Base-by-base conservation (phyloP, 2,797 vertebrate genomes). In the Channallabes apus region DNA sequence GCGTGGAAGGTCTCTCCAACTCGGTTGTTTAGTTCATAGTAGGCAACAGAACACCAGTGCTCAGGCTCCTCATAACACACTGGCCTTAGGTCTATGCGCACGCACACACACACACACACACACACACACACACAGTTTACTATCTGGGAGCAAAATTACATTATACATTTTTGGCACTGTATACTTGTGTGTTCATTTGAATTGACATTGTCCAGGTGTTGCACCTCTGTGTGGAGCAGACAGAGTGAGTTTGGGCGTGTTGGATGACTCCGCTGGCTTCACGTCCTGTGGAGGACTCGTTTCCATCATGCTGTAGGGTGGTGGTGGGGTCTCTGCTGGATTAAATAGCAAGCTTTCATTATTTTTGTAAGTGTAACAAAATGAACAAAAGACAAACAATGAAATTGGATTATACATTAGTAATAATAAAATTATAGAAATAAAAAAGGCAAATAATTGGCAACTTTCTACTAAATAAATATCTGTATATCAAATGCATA, bases 1-100 rank as follows among this genome's bases (percentile, higher is more conserved):
- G 98, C 97, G 78, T 99, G 97, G 93, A 99, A 99, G 0, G 97
- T 98, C 92, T 99, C 98, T 0, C 98, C 98, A 3, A 99, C 97
- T 0, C 98, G 93, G 91, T 97, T 98, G 94, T 98, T 99, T 84
- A 99, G 96, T 92, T 99, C 98, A 56, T 99, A 99, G 93, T 99
- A 99, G 4, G 97, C 98, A 9, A 99, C 95, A 0, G 98, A 99
- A 88, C 98, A 99, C 98, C 98, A 99, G 38, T 98, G 96, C 90
- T 97, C 96, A 0, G 98, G 98, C 82, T 99, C 98, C 90, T 99
- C 98, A 0, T 99, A 99, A 87, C 98, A 99, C 68, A 99, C 98
- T 0, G 98, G 98, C 65, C 96, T 96, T 77, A 98, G 93, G 79
- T 98, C 98, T 99, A 90, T 35, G 84, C 41, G 17, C 14, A 83